Evolutionary conservation across 2,113 vertebrate genomes (phyloP).

Genomic region (Anarrhichthys ocellatus): DNA sequence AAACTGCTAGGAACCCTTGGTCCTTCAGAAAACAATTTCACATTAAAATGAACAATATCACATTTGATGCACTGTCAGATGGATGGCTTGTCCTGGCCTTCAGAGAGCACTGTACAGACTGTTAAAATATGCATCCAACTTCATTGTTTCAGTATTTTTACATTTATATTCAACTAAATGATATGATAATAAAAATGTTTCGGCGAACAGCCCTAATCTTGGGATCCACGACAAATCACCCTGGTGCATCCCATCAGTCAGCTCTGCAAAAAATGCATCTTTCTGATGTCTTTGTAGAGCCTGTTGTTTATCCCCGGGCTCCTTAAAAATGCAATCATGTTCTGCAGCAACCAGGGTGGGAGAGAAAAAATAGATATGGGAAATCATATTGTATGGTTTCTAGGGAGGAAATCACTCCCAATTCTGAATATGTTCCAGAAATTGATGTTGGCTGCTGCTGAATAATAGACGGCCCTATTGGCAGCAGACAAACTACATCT

Average conservation of each 20-base stretch:
- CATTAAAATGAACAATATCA: not conserved
- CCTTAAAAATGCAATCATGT: conserved; percentile 63
- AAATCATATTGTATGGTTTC: conserved; percentile 64
- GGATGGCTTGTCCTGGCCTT: not conserved
- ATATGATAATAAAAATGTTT: conserved; percentile 16
- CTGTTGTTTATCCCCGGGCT: conserved; percentile 51
- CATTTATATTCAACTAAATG: conserved; percentile 26
- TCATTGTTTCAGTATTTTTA: conserved; percentile 24
- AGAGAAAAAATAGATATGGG: conserved; percentile 37
- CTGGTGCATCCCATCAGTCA: conserved; percentile 41
- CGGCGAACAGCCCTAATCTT: conserved; percentile 14
- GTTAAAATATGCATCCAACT: not conserved
- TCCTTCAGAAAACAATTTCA: not conserved
- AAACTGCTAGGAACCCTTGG: not conserved
- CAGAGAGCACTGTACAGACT: not conserved
- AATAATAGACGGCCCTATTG: conserved; percentile 43
- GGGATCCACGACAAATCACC: conserved; percentile 47
- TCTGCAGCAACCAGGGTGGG: conserved; percentile 23
- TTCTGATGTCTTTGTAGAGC: conserved; percentile 47
- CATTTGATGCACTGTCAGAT: not conserved
- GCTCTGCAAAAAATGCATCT: conserved; percentile 36
- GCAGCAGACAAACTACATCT: conserved; percentile 30
- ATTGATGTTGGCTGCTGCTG: conserved; percentile 43
- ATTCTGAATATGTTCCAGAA: conserved; percentile 50
- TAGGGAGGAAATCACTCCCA: conserved; percentile 41